Base-by-base conservation (phyloP, 2,888 invertebrate genomes). In the Stegophylla sp. region DNA sequence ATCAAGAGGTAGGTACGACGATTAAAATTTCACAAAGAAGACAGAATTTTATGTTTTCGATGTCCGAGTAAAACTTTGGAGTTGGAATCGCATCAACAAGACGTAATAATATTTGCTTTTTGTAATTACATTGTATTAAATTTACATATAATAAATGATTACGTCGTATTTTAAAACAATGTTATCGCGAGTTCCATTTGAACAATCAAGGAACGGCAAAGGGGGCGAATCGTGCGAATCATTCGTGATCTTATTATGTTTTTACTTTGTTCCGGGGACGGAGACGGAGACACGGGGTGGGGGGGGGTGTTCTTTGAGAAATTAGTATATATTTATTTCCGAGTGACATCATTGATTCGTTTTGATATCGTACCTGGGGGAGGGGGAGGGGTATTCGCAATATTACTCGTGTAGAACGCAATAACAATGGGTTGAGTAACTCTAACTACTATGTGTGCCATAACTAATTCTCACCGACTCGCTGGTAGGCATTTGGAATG, bases 401-500 rank as follows among this genome's bases (percentile, higher is more conserved):
- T 69, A 34, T 13, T 13, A 53, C 51, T 69, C 34, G 1, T 53
- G 59, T 13, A 59, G n/a, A 61, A 73, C n/a, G 26, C 17, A 43
- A 59, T 61, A 73, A 73, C 45, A 59, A 73, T 61, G 13, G 45
- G 26, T 43, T 15, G 45, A 61, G 61, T 61, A 61, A 73, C 73
- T n/a, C n/a, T 45, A 61, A 61, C 73, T 61, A 73, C 28, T 45
- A 28, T n/a, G n/a, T n/a, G n/a, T 28, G 63, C 74, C 34, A 23
- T 75, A 34, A 75, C 63, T 75, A 51, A 75, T 75, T 63, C 34
- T 63, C 63, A 34, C 20, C 34, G 63, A 75, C 48, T 63, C 17
- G 63, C 3, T 48, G 48, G 20, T 63, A 63, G 48, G 20, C 51
- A 63, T 71, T 71, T 53, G 34, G 53, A 71, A 71, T 43, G 53